phyloP scores from a whole-genome alignment of 2,888 invertebrate genomes.

The Melangyna quadrimaculata region DNA sequence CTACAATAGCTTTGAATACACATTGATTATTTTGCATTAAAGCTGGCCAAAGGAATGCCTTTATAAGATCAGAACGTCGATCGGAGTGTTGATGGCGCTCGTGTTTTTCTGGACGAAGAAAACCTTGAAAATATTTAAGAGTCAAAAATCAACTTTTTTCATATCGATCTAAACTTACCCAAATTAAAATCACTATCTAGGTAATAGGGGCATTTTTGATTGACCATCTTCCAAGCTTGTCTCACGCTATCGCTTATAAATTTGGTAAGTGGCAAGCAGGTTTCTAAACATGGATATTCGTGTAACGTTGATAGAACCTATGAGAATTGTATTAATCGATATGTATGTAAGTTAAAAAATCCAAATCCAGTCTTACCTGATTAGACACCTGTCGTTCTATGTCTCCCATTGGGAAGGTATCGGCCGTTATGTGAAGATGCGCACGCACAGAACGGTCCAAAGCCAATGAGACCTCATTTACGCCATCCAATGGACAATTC shows the following conservation, averaged over 20 bases:
- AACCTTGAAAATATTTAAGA: constrained; percentile 80
- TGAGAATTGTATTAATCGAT: not conserved
- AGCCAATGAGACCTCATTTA: constrained; percentile 80
- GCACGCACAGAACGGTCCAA: constrained; percentile 84
- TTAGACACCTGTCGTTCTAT: constrained; percentile 86
- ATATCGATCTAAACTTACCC: constrained; percentile 78
- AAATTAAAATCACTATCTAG: constrained; percentile 87
- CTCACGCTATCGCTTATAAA: constrained; percentile 92
- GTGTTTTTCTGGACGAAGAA: constrained; percentile 88
- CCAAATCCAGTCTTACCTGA: constrained; percentile 80
- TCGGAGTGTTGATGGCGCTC: constrained; percentile 90
- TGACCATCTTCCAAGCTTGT: constrained; percentile 92
- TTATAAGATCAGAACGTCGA: constrained; percentile 87
- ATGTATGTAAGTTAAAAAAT: not conserved
- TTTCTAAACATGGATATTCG: constrained; percentile 94
- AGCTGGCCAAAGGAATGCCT: constrained; percentile 93
- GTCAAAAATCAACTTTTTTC: not conserved
- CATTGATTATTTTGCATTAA: constrained; percentile 89
- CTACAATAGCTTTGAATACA: constrained; percentile 92
- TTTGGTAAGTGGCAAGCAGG: constrained; percentile 88
- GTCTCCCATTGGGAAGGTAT: constrained; percentile 86
- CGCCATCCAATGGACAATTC: constrained; percentile 80
- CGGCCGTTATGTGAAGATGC: constrained; percentile 87
- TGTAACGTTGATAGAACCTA: constrained; percentile 94
- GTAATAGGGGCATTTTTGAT: constrained; percentile 86